Conservation (phyloP, 1,140 invertebrate genomes). For the Papilio polytes region DNA sequence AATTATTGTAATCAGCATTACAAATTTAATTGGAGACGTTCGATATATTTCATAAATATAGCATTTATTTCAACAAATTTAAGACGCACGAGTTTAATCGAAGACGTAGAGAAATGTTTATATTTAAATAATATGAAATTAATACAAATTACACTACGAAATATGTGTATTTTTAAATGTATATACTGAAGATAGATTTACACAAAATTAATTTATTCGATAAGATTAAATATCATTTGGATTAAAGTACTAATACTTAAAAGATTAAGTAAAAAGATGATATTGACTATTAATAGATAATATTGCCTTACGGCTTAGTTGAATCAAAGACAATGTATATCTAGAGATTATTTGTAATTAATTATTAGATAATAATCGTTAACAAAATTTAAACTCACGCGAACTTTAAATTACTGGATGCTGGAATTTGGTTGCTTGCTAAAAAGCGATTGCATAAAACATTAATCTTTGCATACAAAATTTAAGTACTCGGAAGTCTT, state of each 20-base stretch:
- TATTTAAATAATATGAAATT: too few relatives aligned
- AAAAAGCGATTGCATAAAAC: not conserved
- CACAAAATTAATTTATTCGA: not conserved
- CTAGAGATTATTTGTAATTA: not conserved
- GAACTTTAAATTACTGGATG: not conserved
- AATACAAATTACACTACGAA: too few relatives aligned
- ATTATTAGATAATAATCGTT: not conserved
- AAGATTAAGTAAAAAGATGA: not conserved
- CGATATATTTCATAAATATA: not conserved
- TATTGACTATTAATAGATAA: not conserved
- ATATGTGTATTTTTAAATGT: not conserved
- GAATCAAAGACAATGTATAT: not conserved
- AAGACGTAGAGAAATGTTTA: not conserved
- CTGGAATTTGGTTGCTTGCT: not conserved
- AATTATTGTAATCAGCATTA: constrained; percentile 42
- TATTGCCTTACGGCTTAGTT: not conserved
- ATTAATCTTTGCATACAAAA: not conserved
- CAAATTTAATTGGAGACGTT: constrained; percentile 13
- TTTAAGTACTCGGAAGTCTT: not conserved
- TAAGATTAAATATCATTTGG: not conserved
- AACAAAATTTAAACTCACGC: not conserved
- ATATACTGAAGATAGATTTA: not conserved
- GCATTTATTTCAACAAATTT: not conserved
- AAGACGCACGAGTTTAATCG: not conserved
- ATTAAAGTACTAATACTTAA: not conserved